phyloP scores from a whole-genome alignment of 2,888 invertebrate species.

The Chymomyza amoena region DNA sequence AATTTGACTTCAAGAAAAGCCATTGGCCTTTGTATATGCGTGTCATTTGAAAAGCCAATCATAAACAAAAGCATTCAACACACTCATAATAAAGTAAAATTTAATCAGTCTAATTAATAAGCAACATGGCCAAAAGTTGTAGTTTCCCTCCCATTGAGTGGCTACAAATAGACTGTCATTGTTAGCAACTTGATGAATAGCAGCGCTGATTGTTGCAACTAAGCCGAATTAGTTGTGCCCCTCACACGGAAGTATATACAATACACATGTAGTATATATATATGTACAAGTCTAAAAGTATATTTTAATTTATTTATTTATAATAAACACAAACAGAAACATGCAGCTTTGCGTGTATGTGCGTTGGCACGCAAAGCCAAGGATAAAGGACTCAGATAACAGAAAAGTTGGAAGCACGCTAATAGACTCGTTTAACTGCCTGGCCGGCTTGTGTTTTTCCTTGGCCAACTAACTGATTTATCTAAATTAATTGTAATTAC shows the following conservation, averaged over 20 bases:
- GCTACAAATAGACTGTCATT: conserved; percentile 34
- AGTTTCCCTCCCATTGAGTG: not conserved
- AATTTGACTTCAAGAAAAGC: conserved; percentile 26
- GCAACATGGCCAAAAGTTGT: conserved; percentile 32
- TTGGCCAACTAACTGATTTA: conserved; percentile 30
- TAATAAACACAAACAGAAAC: not conserved
- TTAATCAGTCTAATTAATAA: conserved; percentile 67
- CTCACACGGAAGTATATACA: not conserved
- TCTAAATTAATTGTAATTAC: conserved; percentile 69
- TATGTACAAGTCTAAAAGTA: not conserved
- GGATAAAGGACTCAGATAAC: not conserved
- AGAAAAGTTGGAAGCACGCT: not conserved
- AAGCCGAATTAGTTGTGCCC: not conserved
- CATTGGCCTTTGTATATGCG: not conserved
- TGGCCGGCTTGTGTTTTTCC: not conserved
- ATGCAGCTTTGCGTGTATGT: conserved; percentile 13
- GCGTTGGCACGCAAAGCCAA: not conserved
- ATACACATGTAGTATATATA: not conserved
- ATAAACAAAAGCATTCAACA: conserved; percentile 24
- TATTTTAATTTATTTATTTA: conserved; percentile 46
- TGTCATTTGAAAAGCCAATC: conserved; percentile 22
- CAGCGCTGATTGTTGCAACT: conserved; percentile 36
- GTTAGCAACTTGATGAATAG: conserved; percentile 30
- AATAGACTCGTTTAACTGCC: conserved; percentile 18
- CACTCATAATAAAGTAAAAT: conserved; percentile 39